Base-by-base conservation (phyloP, 2,888 invertebrate genomes). In the Latrodectus hesperus region DNA sequence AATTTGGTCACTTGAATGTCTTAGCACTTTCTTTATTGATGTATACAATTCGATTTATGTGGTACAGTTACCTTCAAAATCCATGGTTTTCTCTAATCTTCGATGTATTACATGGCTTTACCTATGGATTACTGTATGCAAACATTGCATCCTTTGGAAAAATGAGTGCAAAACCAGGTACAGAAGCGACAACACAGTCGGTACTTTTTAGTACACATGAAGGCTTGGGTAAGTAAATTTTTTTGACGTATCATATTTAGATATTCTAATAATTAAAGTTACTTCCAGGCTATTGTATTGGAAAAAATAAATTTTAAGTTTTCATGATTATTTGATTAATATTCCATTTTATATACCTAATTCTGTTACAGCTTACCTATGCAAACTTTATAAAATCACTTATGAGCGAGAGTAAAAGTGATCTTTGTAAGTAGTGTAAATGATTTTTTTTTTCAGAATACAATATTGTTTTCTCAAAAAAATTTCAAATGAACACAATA, bases 131-230 rank as follows among this genome's bases (percentile, higher is more conserved):
- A 14, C 91, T 92, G 91, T 92, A 91, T 81, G 91, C 92, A n/a
- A 95, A 96, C 11, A 96, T 97, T 96, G 95, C 96, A 22, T 96
- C 96, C 0, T 97, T 97, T 92, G 97, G 97, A 0, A 96, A 95
- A 91, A 94, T 95, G 89, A 94, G 96, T 0, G 95, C 97, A 1
- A 96, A 96, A 1, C 94, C 95, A 0, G 97, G 97, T 26, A 86
- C 88, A 1, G 89, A 89, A 71, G 96, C 97, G 0, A 97, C 97
- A 16, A 95, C 97, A 91, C 96, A 96, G 94, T 97, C 97, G 77
- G 93, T 97, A 68, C 95, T 97, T 38, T 96, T 97, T 16, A 96
- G 96, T 1, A 93, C 96, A 72, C 97, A 97, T 91, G 97, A 97
- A 93, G 97, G 97, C 17, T 93, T 97, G 14, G 97, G 95, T 89